Base-by-base conservation (phyloP, 2,797 vertebrate species). In the Mastacembelus armatus region DNA sequence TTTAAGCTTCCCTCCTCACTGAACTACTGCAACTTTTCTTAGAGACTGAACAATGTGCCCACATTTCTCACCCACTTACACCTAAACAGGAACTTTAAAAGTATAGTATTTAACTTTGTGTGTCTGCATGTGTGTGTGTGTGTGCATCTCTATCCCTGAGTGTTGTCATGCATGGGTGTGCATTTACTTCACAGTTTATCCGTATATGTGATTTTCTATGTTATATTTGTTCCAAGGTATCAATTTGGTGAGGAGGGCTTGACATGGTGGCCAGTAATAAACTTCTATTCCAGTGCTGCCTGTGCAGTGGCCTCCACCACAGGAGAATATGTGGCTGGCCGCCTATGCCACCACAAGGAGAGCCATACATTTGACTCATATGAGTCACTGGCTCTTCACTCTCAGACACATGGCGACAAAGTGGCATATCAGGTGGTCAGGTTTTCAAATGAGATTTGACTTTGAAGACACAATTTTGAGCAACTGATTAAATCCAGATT, bases 221-320 rank as follows among this genome's bases (percentile, higher is more conserved):
- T 91, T 91, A 91, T 89, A 88, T 92, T 92, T 89, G 88, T 75
- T 88, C 66, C 85, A 90, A 83, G 78, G 88, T 75, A 90, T 88
- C 90, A 89, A 91, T 91, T 92, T 92, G 71, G 75, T 76, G 71
- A 86, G 83, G 78, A 75, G 77, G 74, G 81, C 83, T 90, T 56
- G 69, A 85, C 89, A 89, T 81, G 84, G 78, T 87, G 85, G 89
- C 88, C 85, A 90, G 89, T 90, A 90, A 92, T 92, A 91, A 92
- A 89, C 84, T 61, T 89, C 89, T 92, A 91, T 92, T 92, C 84
- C 84, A 84, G 88, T 76, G 73, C 83, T 82, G 72, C 82, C 84
- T 63, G 66, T 76, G 80, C 84, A 81, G 71, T 56, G 75, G 70
- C 60, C 64, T 42, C 78, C 66, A 84, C 91, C 87, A 62, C 91